phyloP scores from a whole-genome alignment of 1,140 invertebrate species.

The Nasonia giraulti region DNA sequence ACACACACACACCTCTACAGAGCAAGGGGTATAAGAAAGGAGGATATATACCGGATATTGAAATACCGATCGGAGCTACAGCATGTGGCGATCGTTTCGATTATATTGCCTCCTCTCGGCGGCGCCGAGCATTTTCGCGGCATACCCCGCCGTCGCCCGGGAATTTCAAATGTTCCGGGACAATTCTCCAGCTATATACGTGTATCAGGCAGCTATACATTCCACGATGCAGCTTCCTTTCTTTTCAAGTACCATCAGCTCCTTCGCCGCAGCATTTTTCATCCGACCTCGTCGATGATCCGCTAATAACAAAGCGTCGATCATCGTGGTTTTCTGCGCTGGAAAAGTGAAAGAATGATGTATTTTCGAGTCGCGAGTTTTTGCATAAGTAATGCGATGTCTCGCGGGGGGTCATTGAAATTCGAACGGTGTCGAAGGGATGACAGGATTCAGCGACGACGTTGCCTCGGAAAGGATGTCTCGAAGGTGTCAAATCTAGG shows the following conservation, averaged over 20 bases:
- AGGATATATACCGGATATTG: conserved; percentile 11
- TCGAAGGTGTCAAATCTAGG: background rate
- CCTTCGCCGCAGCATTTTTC: too few relatives aligned
- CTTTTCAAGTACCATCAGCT: too few relatives aligned
- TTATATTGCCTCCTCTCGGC: background rate
- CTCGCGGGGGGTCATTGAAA: background rate
- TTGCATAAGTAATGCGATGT: background rate
- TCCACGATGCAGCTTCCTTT: too few relatives aligned
- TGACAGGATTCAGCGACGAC: background rate
- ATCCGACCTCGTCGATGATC: too few relatives aligned
- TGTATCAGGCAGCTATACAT: background rate
- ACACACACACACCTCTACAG: background rate
- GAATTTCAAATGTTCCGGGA: conserved; percentile 12
- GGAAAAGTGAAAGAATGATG: too few relatives aligned
- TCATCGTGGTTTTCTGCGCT: too few relatives aligned
- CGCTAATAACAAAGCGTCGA: too few relatives aligned
- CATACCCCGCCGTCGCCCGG: background rate
- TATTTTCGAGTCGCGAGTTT: too few relatives aligned
- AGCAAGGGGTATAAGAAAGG: background rate
- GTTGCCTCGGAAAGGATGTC: background rate
- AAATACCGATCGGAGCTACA: conserved; percentile 14
- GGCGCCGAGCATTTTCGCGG: background rate
- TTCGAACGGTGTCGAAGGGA: background rate
- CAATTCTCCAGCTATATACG: background rate
- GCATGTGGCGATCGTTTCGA: conserved; percentile 5